Evolutionary conservation across 2,888 invertebrate genomes (phyloP), one percentile per base, ranked within the genome.

Genomic region (Ypsolopha sequella): DNA sequence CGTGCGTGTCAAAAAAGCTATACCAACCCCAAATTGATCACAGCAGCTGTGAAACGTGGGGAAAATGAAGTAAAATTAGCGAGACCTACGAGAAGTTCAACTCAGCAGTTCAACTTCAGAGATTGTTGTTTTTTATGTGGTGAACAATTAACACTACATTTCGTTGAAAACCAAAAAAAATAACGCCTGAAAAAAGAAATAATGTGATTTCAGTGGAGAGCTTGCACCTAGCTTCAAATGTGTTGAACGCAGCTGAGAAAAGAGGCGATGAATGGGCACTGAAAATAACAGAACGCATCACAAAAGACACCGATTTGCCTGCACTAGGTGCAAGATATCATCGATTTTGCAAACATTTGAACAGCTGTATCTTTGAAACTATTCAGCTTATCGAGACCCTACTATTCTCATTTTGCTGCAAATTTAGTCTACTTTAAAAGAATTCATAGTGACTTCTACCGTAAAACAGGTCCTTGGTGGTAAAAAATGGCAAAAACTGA

Each of bases 281-380:
- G n/a, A n/a, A n/a, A n/a, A n/a, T n/a, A n/a, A n/a, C 10, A 47
- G 47, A 47, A 47, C 47, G 47, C 47, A 47, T 47, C 47, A 47
- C 11, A 10, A 10, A 47, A 13, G n/a, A 47, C 47, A 47, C 47
- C 14, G 48, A 48, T 48, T 48, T 48, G 14, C 13, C 14, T 36
- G 36, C 48, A 14, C 8, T 48, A 8, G 10, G 14, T 36, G 36
- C 48, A 13, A 13, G 14, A 14, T 48, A 48, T 36, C 48, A 48
- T 14, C 48, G 14, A 48, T 13, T 9, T 8, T 48, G 48, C 13
- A n/a, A n/a, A n/a, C n/a, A n/a, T n/a, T n/a, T n/a, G n/a, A n/a
- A n/a, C n/a, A n/a, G n/a, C n/a, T n/a, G n/a, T n/a, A n/a, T n/a
- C n/a, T n/a, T n/a, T n/a, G n/a, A n/a, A n/a, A n/a, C n/a, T n/a